phyloP scores from a whole-genome alignment of 2,797 vertebrate genomes.

The Cirrhinus molitorella region DNA sequence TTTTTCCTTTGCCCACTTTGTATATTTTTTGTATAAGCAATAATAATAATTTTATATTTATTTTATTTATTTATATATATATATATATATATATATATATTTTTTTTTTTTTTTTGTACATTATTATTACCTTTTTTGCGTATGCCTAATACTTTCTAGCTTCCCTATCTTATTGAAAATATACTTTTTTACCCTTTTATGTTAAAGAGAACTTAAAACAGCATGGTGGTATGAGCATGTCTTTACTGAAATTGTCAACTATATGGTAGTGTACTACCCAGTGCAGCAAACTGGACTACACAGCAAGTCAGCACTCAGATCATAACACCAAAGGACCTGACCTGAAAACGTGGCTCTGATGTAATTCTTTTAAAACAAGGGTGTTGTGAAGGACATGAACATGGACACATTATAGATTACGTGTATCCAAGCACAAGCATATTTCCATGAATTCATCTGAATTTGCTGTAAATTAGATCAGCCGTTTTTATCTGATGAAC shows the following conservation, averaged over 20 bases:
- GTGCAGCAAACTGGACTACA: not conserved
- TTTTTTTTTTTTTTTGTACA: too few relatives aligned
- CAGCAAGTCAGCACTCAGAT: not conserved
- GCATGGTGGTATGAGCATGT: not conserved
- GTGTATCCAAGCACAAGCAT: slow-evolving; percentile 9
- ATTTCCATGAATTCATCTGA: slow-evolving; percentile 39
- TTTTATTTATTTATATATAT: too few relatives aligned
- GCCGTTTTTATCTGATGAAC: slow-evolving; percentile 45
- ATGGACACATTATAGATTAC: not conserved
- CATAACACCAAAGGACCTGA: slow-evolving; percentile 11
- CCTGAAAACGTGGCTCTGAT: slow-evolving; percentile 31
- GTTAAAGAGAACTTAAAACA: not conserved
- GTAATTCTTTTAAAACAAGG: slow-evolving; percentile 35
- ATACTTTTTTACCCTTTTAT: not conserved
- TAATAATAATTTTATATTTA: too few relatives aligned
- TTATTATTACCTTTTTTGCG: not conserved
- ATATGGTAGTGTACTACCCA: not conserved
- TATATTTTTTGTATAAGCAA: too few relatives aligned
- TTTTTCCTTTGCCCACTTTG: too few relatives aligned
- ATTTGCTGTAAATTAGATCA: slow-evolving; percentile 50
- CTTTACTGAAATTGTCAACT: not conserved
- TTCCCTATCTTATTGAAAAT: too few relatives aligned
- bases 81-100: too few relatives aligned
- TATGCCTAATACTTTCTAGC: not conserved
- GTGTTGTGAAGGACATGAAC: not conserved